Conservation (phyloP, 53 echinoderm and acorn worm species). For the Luidia sarsii region DNA sequence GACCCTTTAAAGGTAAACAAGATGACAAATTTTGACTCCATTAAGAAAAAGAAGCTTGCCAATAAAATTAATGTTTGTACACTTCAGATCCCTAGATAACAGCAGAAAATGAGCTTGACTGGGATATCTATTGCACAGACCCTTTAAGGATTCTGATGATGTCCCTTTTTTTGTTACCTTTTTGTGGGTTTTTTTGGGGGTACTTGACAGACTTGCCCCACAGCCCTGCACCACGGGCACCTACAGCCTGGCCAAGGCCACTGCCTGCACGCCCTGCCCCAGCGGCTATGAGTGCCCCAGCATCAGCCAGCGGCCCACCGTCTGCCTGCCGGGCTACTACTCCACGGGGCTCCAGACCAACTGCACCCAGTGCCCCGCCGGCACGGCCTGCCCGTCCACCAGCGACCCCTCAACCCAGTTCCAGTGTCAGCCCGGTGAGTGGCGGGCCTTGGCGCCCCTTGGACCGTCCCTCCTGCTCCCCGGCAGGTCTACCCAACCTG, state of each 20-base stretch:
- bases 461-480: neutral
- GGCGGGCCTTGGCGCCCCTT: neutral
- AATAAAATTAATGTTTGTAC: too few relatives aligned
- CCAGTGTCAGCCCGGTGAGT: conserved; percentile 72
- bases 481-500: too few relatives aligned
- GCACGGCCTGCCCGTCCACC: conserved; percentile 88
- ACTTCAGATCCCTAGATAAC: too few relatives aligned
- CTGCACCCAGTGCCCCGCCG: conserved; percentile 73
- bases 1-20: too few relatives aligned
- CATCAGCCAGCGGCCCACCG: conserved; percentile 63
- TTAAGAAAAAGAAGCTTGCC: too few relatives aligned
- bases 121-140: too few relatives aligned
- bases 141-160: too few relatives aligned
- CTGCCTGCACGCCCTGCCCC: conserved; percentile 78
- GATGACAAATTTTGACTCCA: too few relatives aligned
- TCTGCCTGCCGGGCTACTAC: conserved; percentile 82
- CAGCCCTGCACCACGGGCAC: conserved; percentile 65
- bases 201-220: conserved; percentile 63
- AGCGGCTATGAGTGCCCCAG: conserved; percentile 80
- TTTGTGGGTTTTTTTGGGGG: too few relatives aligned
- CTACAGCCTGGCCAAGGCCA: conserved; percentile 75
- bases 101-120: too few relatives aligned
- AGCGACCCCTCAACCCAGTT: conserved; percentile 68
- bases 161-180: too few relatives aligned
- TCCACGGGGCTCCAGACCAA: conserved; percentile 59